Base-by-base conservation (phyloP, 2,888 invertebrate species). In the Scaptomyza cyrtandrae region DNA sequence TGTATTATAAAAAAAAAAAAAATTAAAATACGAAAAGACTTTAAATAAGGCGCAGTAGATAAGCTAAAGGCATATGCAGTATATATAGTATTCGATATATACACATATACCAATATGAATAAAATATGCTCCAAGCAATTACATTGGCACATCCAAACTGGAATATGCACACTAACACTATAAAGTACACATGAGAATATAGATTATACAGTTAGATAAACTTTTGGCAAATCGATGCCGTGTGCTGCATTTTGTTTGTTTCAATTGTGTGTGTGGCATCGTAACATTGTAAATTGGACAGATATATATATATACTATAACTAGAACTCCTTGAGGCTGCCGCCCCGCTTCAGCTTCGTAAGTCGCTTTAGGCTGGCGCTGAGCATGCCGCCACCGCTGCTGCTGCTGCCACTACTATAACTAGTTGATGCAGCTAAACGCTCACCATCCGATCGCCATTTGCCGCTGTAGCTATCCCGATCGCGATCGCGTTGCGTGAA, bases 251-350 rank as follows among this genome's bases (percentile, higher is more conserved):
- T 50, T 50, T 14, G 37, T 52, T 6, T 39, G 39, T 39, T n/a
- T 37, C 2, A 4, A 24, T 44, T 44, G 33, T 45, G 44, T 56
- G 54, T 14, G 57, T 59, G 54, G 53, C 37, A 45, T 33, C 31
- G 27, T 27, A 43, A 45, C 13, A 14, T 39, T 33, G 49, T 62
- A 29, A 31, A 35, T 63, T 50, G 48, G 55, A 41, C 49, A 39
- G 45, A 37, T 27, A 39, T 3, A 29, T 33, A 10, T 9, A 33
- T 3, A 33, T 9, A 33, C 10, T 52, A 39, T 2, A 52, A 27
- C 37, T 79, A 90, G 73, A 90, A 90, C 68, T 90, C 90, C 72
- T 85, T 90, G 43, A 90, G 75, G 73, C 90, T 90, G 67, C 90
- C 90, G 69, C 90, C 84, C 6, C 90, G 90, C 67, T 90, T 90